phyloP scores from a whole-genome alignment of 1,140 invertebrate genomes.

The Drosophila bipectinata region DNA sequence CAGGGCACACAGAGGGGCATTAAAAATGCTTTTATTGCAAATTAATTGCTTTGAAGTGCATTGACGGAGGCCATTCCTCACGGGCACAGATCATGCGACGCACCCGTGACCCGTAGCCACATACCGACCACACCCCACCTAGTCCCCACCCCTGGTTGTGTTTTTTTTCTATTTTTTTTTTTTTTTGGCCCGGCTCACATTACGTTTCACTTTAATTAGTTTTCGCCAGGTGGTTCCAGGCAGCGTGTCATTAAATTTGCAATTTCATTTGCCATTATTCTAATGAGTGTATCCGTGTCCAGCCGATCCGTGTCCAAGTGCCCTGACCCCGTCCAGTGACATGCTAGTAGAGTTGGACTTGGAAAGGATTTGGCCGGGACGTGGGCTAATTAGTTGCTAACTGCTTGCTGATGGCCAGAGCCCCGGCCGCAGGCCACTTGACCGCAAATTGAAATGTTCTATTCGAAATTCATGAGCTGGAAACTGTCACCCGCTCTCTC shows the following conservation, averaged over 20 bases:
- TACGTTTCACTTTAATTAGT: slow-evolving; percentile 69
- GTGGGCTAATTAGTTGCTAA: slow-evolving; percentile 60
- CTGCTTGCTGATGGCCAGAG: slow-evolving; percentile 29
- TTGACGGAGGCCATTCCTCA: slow-evolving; percentile 9
- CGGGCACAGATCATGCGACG: slow-evolving; percentile 58
- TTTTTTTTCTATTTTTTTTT: too few species aligned
- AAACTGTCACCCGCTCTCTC: slow-evolving; percentile 1
- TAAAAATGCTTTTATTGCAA: slow-evolving; percentile 78
- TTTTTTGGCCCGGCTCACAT: slow-evolving; percentile 31
- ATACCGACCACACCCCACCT: slow-evolving; percentile 15
- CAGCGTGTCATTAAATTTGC: slow-evolving; percentile 53
- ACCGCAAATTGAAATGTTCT: slow-evolving; percentile 41
- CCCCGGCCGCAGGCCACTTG: slow-evolving; percentile 27
- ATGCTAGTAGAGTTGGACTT: not conserved
- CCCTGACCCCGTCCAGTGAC: not conserved
- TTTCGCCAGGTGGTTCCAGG: slow-evolving; percentile 30
- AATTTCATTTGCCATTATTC: slow-evolving; percentile 67
- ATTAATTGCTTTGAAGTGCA: slow-evolving; percentile 80
- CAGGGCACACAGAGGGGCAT: slow-evolving; percentile 24
- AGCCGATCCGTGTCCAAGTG: not conserved
- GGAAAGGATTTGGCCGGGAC: slow-evolving; percentile 24
- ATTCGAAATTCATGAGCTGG: slow-evolving; percentile 40
- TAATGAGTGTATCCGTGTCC: slow-evolving; percentile 38
- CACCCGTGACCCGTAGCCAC: slow-evolving; percentile 40
- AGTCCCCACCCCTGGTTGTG: slow-evolving; percentile 14